Conservation (phyloP, 2,888 invertebrate genomes). For the Labia minor region DNA sequence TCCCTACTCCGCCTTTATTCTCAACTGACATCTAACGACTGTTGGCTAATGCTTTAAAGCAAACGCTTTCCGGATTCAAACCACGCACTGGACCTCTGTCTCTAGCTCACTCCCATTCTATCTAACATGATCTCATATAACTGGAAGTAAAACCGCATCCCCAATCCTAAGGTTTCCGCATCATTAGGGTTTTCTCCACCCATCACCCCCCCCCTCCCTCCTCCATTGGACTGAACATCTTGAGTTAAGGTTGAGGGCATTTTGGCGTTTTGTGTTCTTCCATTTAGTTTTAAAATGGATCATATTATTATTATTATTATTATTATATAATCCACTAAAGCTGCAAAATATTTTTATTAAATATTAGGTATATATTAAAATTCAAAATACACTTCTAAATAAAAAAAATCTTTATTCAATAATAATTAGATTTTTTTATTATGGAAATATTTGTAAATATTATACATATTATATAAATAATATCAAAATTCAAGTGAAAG, state of each 20-base stretch:
- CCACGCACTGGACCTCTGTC: conserved; percentile 8
- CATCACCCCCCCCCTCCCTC: not conserved
- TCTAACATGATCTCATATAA: not conserved
- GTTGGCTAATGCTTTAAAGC: conserved; percentile 2
- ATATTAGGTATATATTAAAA: not conserved
- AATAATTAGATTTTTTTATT: too few relatives aligned
- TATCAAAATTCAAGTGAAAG: too few relatives aligned
- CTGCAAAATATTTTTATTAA: not conserved
- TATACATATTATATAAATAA: too few relatives aligned
- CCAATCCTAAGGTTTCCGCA: conserved; percentile 1
- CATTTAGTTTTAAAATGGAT: not conserved
- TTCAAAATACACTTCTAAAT: not conserved
- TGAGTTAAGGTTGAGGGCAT: not conserved
- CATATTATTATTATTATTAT: not conserved
- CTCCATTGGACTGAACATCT: not conserved
- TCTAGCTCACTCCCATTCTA: not conserved
- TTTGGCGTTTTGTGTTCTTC: not conserved
- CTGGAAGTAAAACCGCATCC: conserved; percentile 7
- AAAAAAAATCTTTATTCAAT: not conserved
- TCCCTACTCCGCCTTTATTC: not conserved
- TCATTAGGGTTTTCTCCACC: not conserved
- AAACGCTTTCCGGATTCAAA: conserved; percentile 13
- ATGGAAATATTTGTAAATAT: too few relatives aligned
- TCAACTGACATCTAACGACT: conserved; percentile 13
- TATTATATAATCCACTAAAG: not conserved